Evolutionary conservation across 2,888 invertebrate genomes (phyloP).

Genomic region (Drosophila demipolita): DNA sequence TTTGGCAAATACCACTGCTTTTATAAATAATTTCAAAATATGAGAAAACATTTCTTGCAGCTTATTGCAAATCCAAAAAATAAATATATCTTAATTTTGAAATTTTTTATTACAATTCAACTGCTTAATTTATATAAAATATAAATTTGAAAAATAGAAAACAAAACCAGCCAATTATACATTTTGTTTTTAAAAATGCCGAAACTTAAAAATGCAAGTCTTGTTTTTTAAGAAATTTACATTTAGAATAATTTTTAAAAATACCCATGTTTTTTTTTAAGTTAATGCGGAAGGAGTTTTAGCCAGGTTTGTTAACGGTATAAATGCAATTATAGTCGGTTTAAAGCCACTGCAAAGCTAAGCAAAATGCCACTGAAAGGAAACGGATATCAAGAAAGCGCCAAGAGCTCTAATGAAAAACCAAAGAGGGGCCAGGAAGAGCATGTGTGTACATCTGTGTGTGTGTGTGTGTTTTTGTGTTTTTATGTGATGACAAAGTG

Average conservation of each 20-base stretch:
- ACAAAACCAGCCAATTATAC: neutral
- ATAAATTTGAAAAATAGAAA: neutral
- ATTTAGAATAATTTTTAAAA: neutral
- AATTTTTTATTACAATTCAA: neutral
- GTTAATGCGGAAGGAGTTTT: neutral
- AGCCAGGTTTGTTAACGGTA: slow-evolving; percentile 18
- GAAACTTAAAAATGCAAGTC: neutral
- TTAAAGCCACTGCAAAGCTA: slow-evolving; percentile 40
- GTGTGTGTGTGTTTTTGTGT: slow-evolving; percentile 16
- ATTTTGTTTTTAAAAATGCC: no score
- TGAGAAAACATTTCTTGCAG: no score
- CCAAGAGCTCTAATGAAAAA: slow-evolving; percentile 13
- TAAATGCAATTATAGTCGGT: slow-evolving; percentile 52
- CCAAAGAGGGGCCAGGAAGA: neutral
- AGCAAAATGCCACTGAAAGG: slow-evolving; percentile 40
- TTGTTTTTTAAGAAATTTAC: neutral
- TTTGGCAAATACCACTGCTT: neutral
- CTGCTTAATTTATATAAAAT: neutral
- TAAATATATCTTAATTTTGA: accelerated
- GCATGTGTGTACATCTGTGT: neutral
- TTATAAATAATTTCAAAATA: neutral
- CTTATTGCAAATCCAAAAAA: neutral
- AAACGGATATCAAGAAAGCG: slow-evolving; percentile 46
- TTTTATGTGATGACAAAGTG: slow-evolving; percentile 39
- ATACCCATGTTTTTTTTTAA: neutral